Evolutionary conservation across 2,113 vertebrate genomes (phyloP).

Genomic region (Poeciliopsis occidentalis): DNA sequence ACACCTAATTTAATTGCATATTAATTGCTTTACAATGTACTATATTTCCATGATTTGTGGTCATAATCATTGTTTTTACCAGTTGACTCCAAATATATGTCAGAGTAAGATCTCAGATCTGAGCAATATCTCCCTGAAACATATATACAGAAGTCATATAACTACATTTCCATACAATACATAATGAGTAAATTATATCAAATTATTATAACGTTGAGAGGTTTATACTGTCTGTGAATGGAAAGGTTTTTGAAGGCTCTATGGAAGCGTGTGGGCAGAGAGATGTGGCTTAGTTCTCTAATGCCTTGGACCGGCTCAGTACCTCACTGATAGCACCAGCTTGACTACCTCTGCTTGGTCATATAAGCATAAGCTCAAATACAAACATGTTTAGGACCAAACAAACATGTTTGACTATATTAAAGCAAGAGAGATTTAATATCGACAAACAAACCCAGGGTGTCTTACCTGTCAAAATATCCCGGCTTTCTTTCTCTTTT

Average conservation of each 20-base stretch:
- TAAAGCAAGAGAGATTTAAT: too few species aligned
- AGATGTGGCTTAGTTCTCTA: too few species aligned
- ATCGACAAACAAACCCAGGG: background rate
- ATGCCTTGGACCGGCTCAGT: too few species aligned
- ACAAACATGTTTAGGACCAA: background rate
- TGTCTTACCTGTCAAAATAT: conserved; percentile 77
- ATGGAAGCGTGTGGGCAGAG: too few species aligned
- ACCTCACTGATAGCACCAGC: background rate
- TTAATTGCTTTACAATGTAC: background rate
- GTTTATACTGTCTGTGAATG: background rate
- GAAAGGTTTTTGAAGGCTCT: background rate
- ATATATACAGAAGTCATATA: background rate
- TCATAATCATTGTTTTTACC: background rate
- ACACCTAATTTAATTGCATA: background rate
- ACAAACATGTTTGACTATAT: too few species aligned
- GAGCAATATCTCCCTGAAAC: background rate
- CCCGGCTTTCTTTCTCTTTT: conserved; percentile 77
- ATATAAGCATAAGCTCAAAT: background rate
- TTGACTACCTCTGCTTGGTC: background rate
- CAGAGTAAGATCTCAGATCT: too few species aligned
- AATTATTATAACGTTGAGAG: too few species aligned
- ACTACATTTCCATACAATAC: background rate
- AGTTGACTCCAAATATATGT: background rate
- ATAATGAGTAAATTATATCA: background rate
- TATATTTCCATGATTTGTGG: background rate